phyloP scores from a whole-genome alignment of 35 echinoderm and acorn worm genomes.

The Stichopus chloronotus region DNA sequence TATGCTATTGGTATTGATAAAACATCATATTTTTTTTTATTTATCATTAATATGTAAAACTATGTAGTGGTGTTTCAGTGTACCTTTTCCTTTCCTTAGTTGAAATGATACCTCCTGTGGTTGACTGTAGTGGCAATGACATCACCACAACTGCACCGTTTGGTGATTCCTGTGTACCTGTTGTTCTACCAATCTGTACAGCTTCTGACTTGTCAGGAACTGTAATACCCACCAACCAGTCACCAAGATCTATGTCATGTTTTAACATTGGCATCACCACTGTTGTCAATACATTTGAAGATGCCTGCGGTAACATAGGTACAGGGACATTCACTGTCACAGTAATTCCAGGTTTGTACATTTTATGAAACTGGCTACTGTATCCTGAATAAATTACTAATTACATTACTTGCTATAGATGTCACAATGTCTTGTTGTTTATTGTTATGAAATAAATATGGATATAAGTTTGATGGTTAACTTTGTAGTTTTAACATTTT shows the following conservation, averaged over 20 bases:
- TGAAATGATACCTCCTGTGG: neutral
- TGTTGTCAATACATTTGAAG: slow-evolving; percentile 22
- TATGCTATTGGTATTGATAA: too few species aligned
- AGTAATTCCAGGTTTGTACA: slow-evolving; percentile 3
- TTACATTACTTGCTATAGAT: too few species aligned
- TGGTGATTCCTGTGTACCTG: neutral
- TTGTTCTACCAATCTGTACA: neutral
- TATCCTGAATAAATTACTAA: too few species aligned
- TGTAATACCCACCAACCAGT: neutral
- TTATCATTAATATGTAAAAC: neutral
- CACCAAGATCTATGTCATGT: neutral
- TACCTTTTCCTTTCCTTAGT: neutral
- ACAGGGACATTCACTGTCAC: slow-evolving; percentile 12
- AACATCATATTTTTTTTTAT: too few species aligned
- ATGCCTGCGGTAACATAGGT: neutral
- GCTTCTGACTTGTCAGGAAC: neutral
- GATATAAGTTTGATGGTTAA: too few species aligned
- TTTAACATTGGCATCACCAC: neutral
- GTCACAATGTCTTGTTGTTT: too few species aligned
- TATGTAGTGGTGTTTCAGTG: too few species aligned
- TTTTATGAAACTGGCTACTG: too few species aligned
- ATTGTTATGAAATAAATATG: too few species aligned
- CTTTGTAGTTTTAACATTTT: too few species aligned
- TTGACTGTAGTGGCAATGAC: neutral
- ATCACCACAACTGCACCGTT: neutral